Base-by-base conservation (phyloP, 2,797 vertebrate genomes). In the Cirrhinus mrigala region DNA sequence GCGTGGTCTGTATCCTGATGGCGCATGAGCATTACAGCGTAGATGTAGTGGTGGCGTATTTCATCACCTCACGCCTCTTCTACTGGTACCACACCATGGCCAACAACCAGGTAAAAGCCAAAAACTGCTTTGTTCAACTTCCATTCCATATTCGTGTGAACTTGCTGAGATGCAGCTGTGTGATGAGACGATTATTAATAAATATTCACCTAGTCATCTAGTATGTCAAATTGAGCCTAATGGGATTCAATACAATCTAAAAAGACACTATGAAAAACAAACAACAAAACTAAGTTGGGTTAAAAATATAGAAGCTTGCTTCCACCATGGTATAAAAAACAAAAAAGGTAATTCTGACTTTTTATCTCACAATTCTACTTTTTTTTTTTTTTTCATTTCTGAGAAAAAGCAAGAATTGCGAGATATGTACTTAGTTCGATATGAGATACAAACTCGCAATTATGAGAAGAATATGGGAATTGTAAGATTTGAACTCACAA, bases 81-180 rank as follows among this genome's bases (percentile, higher is more conserved):
- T 97, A 96, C 97, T 98, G 97, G 96, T 99, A 99, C 93, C 98
- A 99, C 87, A 96, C 97, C 0, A 97, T 99, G 97, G 97, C 97
- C 91, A 97, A 98, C 86, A 94, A 96, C 56, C 97, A 97, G 90
- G 98, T 99, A 90, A 46, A 92, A 33, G 8, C 24, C 46, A 27
- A 44, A 66, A 33, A 37, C 18, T 75, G 52, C 29, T 14, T 56
- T 22, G 0, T 24, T 60, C n/a, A 60, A 40, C 12, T 40, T n/a
- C 4, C 27, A 1, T 14, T 22, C 24, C 2, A 4, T 4, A 3
- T 69, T 69, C 12, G 3, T 40, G 16, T 1, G 15, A 3, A 58
- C 56, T 20, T 56, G 37, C 20, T 48, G 70, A 48, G 12, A 73
- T 48, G 70, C 44, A 73, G 44, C 54, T 5, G 58, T n/a, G 12